A percentile compares a stretch with the other conserved stretches of the same genome.
These are phyloP conservation scores for Peromyscus aztecus DNA, from an alignment of 2,797 vertebrate genomes.

Conservation along the genomic window DNA sequence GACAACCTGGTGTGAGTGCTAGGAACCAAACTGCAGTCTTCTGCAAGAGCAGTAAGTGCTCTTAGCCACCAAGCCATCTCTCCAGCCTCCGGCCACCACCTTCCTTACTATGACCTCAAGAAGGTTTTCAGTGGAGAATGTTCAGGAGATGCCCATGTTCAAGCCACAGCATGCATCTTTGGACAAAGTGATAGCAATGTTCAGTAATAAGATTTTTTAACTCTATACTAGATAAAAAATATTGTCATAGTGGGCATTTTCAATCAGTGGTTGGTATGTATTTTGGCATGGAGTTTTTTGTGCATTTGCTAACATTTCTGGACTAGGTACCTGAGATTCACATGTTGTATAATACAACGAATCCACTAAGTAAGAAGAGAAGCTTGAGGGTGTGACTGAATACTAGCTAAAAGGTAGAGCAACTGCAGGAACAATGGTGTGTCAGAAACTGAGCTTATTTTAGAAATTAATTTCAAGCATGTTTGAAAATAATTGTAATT, in stretches of 20 bases:
- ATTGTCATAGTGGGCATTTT: slow-evolving; percentile 17
- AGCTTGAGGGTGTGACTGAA: slow-evolving; percentile 17
- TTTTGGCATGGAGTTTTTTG: slow-evolving; percentile 26
- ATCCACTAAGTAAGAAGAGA: slow-evolving; percentile 20
- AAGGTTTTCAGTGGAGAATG: background rate
- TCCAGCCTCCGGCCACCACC: background rate
- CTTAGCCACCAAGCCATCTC: background rate
- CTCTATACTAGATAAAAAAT: background rate
- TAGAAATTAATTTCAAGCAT: slow-evolving; percentile 83
- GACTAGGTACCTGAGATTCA: slow-evolving; percentile 15
- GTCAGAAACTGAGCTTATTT: slow-evolving; percentile 75
- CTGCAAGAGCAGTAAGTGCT: background rate
- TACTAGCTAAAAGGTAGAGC: slow-evolving; percentile 44
- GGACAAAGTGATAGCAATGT: background rate
- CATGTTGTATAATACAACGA: background rate
- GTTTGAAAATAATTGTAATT: slow-evolving; percentile 81
- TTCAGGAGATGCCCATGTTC: background rate
- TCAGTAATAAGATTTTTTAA: slow-evolving; percentile 21
- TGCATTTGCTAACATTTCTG: background rate
- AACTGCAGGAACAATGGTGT: slow-evolving; percentile 39
- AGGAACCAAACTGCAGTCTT: background rate
- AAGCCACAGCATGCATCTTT: background rate
- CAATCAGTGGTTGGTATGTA: background rate
- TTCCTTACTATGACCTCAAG: background rate
- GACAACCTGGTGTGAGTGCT: no score